A percentile compares a stretch with the other conserved stretches of the same genome.
Evolutionary conservation across 2,888 invertebrate genomes (phyloP).

Genomic region (Seira musarum): DNA sequence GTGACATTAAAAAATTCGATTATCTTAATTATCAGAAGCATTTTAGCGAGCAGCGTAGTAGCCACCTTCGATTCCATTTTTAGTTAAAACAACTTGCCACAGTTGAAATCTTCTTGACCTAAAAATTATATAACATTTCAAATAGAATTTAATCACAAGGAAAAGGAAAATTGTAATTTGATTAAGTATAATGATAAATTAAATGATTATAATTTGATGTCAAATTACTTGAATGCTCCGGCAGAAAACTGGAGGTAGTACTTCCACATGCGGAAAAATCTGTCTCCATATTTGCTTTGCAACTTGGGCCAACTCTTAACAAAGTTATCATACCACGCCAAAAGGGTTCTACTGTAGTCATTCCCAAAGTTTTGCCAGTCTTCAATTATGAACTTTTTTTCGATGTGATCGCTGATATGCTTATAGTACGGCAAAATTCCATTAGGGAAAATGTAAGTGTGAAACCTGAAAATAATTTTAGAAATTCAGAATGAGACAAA

Average conservation of each 20-base stretch:
- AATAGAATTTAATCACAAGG: neutral
- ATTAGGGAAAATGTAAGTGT: conserved; percentile 61
- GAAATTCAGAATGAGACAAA: no score
- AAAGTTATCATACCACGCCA: conserved; percentile 65
- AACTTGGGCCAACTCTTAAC: conserved; percentile 61
- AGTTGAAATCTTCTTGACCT: conserved; percentile 55
- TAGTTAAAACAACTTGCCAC: conserved; percentile 65
- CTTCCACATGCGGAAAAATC: conserved; percentile 64
- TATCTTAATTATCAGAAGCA: no score
- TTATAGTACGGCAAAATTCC: conserved; percentile 59
- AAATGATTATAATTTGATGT: neutral
- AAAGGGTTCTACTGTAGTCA: conserved; percentile 65
- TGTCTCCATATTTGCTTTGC: conserved; percentile 57
- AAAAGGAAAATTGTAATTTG: neutral
- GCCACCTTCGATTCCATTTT: conserved; percentile 64
- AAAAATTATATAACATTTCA: no score
- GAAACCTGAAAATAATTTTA: no score
- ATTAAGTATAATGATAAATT: neutral
- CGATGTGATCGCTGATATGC: conserved; percentile 56
- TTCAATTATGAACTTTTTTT: conserved; percentile 63
- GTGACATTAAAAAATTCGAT: no score
- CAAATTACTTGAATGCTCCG: conserved; percentile 50
- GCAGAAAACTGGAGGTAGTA: conserved; percentile 61
- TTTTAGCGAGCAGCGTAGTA: conserved; percentile 66
- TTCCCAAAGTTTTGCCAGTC: conserved; percentile 66